Percentiles rank a stretch among this genome's conserved stretches.
phyloP scores from a whole-genome alignment of 2,797 vertebrate species.

The Coluber constrictor region DNA sequence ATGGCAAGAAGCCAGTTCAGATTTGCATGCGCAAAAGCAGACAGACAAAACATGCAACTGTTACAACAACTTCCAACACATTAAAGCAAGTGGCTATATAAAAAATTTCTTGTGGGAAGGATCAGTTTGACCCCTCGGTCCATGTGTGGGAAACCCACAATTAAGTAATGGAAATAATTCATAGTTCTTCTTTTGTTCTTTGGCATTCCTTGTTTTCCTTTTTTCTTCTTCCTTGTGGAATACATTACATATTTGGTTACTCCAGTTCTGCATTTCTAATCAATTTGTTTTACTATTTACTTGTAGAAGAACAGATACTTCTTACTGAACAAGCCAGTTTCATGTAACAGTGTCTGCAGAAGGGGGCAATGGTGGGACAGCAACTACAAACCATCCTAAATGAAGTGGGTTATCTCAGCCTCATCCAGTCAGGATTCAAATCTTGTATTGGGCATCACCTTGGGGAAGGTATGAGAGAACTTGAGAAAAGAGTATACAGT shows the following conservation, averaged over 20 bases:
- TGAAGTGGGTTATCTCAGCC: neutral
- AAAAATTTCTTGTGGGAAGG: neutral
- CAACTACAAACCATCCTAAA: neutral
- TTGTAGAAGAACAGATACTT: neutral
- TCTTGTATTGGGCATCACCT: neutral
- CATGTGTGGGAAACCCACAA: constrained; percentile 16
- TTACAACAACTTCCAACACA: neutral
- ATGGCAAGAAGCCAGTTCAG: neutral
- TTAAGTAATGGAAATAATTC: constrained; percentile 51
- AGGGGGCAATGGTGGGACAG: neutral
- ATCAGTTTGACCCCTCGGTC: neutral
- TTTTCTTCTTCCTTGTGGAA: constrained; percentile 8
- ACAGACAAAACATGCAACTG: neutral
- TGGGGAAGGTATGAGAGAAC: neutral
- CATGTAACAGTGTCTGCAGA: neutral
- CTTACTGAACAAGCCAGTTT: neutral
- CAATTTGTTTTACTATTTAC: neutral
- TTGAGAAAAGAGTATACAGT: neutral
- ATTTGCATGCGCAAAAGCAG: neutral
- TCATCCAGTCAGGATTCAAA: neutral
- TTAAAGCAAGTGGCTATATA: neutral
- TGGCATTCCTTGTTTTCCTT: neutral
- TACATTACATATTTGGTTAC: rapidly evolving
- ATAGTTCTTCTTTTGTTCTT: constrained; percentile 31
- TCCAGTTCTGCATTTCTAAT: rapidly evolving